Conservation (phyloP, 1,140 invertebrate genomes). For the Eufriesea mexicana region DNA sequence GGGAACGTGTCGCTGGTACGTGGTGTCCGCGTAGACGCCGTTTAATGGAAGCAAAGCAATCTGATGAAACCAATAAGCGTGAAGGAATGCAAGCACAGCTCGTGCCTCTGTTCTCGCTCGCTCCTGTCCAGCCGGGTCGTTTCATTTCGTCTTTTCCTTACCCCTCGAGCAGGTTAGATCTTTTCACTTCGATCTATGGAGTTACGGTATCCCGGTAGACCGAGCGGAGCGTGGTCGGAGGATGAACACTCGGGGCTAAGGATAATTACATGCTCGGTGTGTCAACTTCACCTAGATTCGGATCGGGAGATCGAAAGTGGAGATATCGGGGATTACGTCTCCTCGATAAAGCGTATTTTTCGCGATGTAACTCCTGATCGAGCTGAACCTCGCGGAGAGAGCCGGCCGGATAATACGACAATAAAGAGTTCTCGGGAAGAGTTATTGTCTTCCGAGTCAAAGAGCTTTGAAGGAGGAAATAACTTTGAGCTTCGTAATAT, state of each 20-base stretch:
- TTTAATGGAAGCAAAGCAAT: slow-evolving; percentile 79
- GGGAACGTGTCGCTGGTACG: slow-evolving; percentile 78
- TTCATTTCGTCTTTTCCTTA: slow-evolving; percentile 33
- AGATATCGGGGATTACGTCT: no score
- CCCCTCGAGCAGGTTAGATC: slow-evolving; percentile 32
- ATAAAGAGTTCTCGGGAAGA: neutral
- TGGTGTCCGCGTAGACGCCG: slow-evolving; percentile 75
- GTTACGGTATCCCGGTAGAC: slow-evolving; percentile 48
- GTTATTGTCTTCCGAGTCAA: slow-evolving; percentile 19
- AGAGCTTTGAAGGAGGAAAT: slow-evolving; percentile 6
- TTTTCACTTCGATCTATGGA: slow-evolving; percentile 49
- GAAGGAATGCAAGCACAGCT: slow-evolving; percentile 76
- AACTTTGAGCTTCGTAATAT: slow-evolving; percentile 15
- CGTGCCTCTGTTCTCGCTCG: slow-evolving; percentile 33
- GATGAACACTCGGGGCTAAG: neutral
- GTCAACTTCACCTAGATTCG: neutral
- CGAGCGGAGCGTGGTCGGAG: slow-evolving; percentile 21
- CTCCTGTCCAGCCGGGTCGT: slow-evolving; percentile 29
- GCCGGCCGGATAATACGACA: neutral
- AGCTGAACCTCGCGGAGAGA: neutral
- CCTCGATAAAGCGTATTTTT: neutral
- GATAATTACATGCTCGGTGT: neutral
- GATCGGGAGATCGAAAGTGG: neutral
- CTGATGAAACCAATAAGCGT: slow-evolving; percentile 82
- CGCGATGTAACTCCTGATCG: neutral